phyloP scores from a whole-genome alignment of 2,888 invertebrate genomes.

The Tipula unca region DNA sequence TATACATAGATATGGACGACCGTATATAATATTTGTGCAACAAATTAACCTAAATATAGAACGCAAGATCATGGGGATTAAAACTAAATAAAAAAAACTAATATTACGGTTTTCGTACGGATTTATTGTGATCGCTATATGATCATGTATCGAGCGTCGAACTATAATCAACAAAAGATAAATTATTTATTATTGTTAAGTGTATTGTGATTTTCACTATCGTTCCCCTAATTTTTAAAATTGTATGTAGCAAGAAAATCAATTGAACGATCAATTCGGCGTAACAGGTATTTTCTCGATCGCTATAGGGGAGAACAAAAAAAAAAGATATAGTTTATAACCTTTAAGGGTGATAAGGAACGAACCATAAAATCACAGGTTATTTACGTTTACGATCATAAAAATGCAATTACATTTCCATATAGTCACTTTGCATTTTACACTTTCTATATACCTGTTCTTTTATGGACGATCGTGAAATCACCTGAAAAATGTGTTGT shows the following conservation, averaged over 20 bases:
- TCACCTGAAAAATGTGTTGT: background rate
- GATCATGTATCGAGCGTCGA: background rate
- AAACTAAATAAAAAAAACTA: background rate
- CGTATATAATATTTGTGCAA: background rate
- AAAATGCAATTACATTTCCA: background rate
- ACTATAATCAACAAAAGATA: background rate
- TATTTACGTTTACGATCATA: background rate
- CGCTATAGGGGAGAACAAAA: background rate
- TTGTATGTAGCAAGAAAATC: background rate
- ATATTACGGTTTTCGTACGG: background rate
- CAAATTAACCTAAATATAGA: background rate
- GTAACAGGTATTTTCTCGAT: background rate
- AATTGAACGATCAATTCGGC: background rate
- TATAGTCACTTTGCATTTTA: background rate
- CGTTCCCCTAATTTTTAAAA: background rate
- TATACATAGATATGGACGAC: background rate
- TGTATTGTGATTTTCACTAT: background rate
- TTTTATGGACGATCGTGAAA: background rate
- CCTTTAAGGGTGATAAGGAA: background rate
- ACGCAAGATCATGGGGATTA: background rate
- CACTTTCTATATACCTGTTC: background rate
- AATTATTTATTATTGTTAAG: background rate
- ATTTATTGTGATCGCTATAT: background rate
- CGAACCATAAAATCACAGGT: background rate
- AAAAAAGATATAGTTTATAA: background rate